Percentiles rank a stretch among this genome's conserved stretches.
Conservation (phyloP, 2,888 invertebrate species). For the Orthonychiurus folsomi region DNA sequence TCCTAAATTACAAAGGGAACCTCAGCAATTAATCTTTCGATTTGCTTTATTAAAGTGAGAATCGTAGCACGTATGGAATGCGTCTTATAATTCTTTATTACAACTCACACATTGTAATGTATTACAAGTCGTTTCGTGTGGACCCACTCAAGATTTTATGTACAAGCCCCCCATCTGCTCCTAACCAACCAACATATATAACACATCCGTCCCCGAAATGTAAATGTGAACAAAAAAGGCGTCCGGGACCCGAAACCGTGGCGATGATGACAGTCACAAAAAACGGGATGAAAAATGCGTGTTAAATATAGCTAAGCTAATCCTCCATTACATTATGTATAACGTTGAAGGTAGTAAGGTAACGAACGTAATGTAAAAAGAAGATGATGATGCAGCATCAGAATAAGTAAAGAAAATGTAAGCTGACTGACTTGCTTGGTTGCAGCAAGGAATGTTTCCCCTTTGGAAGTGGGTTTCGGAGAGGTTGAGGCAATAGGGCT, state of each 20-base stretch:
- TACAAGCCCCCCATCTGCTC: too few relatives aligned
- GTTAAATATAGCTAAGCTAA: not conserved
- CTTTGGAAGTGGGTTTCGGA: not conserved
- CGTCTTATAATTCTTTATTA: too few relatives aligned
- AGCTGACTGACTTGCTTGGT: too few relatives aligned
- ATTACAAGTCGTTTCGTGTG: too few relatives aligned
- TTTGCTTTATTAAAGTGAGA: not conserved
- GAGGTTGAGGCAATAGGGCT: too few relatives aligned
- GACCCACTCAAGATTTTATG: too few relatives aligned
- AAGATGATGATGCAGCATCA: not conserved
- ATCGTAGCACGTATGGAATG: too few relatives aligned
- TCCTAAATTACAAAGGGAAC: not conserved
- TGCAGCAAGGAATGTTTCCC: not conserved
- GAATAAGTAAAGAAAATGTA: too few relatives aligned
- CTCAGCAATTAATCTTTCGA: constrained; percentile 1
- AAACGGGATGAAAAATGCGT: not conserved
- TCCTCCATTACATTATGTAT: not conserved
- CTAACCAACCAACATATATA: too few relatives aligned
- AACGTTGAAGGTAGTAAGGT: not conserved
- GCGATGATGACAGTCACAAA: not conserved
- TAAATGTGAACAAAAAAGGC: too few relatives aligned
- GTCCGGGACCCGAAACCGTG: not conserved
- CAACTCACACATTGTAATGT: too few relatives aligned
- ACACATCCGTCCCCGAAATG: too few relatives aligned
- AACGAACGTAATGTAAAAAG: not conserved